Percentiles rank a stretch among this genome's conserved stretches.
phyloP scores from a whole-genome alignment of 2,888 invertebrate species.

The Lepidochrysops patricia region DNA sequence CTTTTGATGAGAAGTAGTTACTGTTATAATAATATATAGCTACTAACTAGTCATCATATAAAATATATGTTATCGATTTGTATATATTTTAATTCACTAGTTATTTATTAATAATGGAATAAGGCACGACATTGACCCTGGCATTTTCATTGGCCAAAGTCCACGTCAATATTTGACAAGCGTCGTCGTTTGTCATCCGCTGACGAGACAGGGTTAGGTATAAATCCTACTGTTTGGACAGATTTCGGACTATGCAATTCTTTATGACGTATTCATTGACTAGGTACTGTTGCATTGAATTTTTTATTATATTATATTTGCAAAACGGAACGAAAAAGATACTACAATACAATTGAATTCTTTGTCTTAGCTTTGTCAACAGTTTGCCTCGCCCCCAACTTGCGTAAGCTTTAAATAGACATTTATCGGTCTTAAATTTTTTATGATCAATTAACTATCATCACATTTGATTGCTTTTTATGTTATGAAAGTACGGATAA shows the following conservation, averaged over 20 bases:
- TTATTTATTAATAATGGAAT: neutral
- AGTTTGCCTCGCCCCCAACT: too few relatives aligned
- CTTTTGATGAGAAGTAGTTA: too few relatives aligned
- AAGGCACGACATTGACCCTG: neutral
- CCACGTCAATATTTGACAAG: neutral
- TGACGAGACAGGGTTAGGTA: neutral
- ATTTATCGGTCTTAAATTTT: neutral
- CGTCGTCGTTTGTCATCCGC: neutral
- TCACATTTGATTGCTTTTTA: neutral
- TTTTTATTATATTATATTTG: too few relatives aligned
- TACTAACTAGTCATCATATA: neutral
- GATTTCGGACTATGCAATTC: neutral
- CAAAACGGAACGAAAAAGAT: too few relatives aligned
- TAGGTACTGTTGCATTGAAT: too few relatives aligned
- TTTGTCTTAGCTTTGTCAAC: too few relatives aligned
- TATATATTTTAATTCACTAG: neutral
- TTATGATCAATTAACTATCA: neutral
- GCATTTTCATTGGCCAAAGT: neutral
- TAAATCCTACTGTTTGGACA: neutral
- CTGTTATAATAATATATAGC: too few relatives aligned
- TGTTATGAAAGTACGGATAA: neutral
- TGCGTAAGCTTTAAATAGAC: too few relatives aligned
- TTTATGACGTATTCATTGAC: neutral
- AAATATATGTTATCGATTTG: neutral
- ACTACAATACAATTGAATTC: too few relatives aligned